Evolutionary conservation across 35 echinoderm and acorn worm species (phyloP).

Genomic region (Lytechinus variegatus): DNA sequence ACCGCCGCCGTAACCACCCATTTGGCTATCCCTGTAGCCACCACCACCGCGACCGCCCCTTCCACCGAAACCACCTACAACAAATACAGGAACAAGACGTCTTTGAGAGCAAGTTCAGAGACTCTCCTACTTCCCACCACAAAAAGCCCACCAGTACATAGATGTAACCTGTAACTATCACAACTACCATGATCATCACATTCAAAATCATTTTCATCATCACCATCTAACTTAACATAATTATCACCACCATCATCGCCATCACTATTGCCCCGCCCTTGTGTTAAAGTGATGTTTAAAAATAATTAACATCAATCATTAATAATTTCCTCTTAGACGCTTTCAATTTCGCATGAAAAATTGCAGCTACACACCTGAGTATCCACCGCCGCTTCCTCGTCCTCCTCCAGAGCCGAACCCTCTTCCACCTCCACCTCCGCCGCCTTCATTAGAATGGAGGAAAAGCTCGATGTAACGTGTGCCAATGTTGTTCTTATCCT

Average conservation of each 20-base stretch:
- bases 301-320: too few relatives aligned
- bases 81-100: background rate
- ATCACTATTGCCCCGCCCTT: too few relatives aligned
- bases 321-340: too few relatives aligned
- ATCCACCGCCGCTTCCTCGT: conserved; percentile 56
- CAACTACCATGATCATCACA: too few relatives aligned
- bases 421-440: background rate
- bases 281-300: too few relatives aligned
- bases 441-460: conserved; percentile 76
- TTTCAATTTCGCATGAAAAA: too few relatives aligned
- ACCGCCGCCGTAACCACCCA: background rate
- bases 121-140: background rate
- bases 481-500: conserved; percentile 87
- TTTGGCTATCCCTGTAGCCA: background rate
- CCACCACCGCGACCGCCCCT: background rate
- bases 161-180: too few relatives aligned
- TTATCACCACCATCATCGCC: too few relatives aligned
- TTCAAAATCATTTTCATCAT: too few relatives aligned
- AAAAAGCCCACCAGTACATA: background rate
- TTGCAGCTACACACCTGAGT: background rate
- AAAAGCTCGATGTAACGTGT: conserved; percentile 96
- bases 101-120: background rate
- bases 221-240: too few relatives aligned
- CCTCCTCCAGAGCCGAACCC: conserved; percentile 39
- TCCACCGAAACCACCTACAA: conserved; percentile 34